Base-by-base conservation (phyloP, 2,888 invertebrate species). In the Rhagonycha lutea region DNA sequence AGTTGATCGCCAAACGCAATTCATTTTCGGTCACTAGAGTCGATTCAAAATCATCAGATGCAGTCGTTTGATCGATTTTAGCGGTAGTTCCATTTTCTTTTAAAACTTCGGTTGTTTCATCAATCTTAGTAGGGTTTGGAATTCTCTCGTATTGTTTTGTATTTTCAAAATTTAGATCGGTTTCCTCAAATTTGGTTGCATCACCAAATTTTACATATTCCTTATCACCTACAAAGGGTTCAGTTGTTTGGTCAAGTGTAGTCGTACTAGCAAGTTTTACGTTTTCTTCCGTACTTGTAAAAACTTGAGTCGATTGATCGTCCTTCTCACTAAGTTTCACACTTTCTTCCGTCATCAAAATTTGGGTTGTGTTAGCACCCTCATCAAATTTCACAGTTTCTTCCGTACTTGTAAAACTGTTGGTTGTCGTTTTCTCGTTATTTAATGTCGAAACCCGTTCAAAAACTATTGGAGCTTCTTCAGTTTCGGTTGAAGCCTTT, bases 1-100 rank as follows among this genome's bases (percentile, higher is more conserved):
- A 83, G 68, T 81, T 83, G 32, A 86, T 81, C 14, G 86, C 84
- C 68, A 84, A 83, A 61, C 76, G 79, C 3, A 83, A 29, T 26
- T 65, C 47, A 47, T 78, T 73, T 63, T 78, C 74, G 18, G 79
- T 78, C 12, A 68, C 72, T 24, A 75, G 60, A 61, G 77, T n/a
- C 47, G 47, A 47, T n/a, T 47, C 47, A n/a, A 47, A 47, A 47
- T 47, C 47, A 47, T 47, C 47, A 2, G 47, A n/a, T n/a, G n/a
- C n/a, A 7, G 47, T 47, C 5, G 47, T 47, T n/a, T 47, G 47
- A n/a, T 47, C 47, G 47, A 47, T n/a, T n/a, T n/a, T 8, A 2
- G n/a, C 2, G 0, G 47, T 47, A 47, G n/a, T 47, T n/a, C n/a
- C n/a, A n/a, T 47, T 47, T n/a, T 47, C 47, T 47, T 47, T 47